A percentile compares a stretch with the other conserved stretches of the same genome.
These are phyloP conservation scores for Exocentrus adspersus DNA, from an alignment of 2,888 invertebrate genomes.

Conservation along the genomic window DNA sequence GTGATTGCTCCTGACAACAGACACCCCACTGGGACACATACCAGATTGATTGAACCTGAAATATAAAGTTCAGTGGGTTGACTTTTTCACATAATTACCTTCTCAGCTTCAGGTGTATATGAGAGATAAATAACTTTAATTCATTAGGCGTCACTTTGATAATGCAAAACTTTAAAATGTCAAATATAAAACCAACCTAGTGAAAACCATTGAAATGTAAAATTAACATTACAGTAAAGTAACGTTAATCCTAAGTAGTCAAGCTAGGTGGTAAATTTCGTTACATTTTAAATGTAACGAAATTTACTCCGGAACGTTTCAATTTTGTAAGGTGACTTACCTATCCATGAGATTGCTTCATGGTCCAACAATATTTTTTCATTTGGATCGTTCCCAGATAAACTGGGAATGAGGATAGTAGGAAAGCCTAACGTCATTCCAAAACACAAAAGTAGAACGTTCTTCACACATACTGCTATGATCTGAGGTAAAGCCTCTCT, in stretches of 20 bases:
- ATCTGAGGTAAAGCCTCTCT: slow-evolving; percentile 74
- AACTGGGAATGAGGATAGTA: slow-evolving; percentile 81
- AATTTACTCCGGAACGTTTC: too few relatives aligned
- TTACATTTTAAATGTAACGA: too few relatives aligned
- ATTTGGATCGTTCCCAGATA: slow-evolving; percentile 64
- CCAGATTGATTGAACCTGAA: slow-evolving; percentile 79
- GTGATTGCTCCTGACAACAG: slow-evolving; percentile 78
- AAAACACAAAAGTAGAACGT: slow-evolving; percentile 78
- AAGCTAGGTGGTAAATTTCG: too few relatives aligned
- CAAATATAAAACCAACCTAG: too few relatives aligned
- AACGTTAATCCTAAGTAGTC: not conserved
- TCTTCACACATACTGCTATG: slow-evolving; percentile 83
- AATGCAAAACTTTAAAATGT: too few relatives aligned
- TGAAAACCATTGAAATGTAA: too few relatives aligned
- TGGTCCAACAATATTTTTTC: slow-evolving; percentile 66
- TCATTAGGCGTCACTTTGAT: too few relatives aligned
- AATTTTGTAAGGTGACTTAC: slow-evolving; percentile 65
- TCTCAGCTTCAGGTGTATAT: not conserved
- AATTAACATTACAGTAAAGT: too few relatives aligned
- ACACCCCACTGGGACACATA: slow-evolving; percentile 83
- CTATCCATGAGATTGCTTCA: slow-evolving; percentile 79
- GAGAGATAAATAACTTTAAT: too few relatives aligned
- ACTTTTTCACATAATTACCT: not conserved
- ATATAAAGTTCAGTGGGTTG: too few relatives aligned
- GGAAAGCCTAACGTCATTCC: slow-evolving; percentile 85